Conservation (phyloP, 2,113 vertebrate species). For the Cnemophilus loriae region DNA sequence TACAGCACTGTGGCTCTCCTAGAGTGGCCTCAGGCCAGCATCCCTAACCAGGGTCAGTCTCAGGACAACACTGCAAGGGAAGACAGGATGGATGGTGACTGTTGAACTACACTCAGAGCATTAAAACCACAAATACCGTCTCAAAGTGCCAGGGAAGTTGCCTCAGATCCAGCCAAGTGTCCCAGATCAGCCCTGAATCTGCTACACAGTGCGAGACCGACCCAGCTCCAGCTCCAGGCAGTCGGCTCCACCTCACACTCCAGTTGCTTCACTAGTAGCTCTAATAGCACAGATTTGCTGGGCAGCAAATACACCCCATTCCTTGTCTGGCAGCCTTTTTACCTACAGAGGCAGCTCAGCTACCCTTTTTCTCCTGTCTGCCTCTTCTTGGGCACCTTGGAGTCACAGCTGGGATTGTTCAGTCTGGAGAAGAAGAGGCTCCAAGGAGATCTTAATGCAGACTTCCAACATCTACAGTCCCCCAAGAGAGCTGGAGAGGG, state of each 20-base stretch:
- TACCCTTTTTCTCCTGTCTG: neutral
- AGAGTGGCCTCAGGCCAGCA: neutral
- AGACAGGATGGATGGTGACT: neutral
- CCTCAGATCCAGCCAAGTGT: neutral
- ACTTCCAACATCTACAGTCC: neutral
- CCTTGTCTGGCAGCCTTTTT: neutral
- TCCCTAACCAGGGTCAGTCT: neutral
- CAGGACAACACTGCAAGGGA: neutral
- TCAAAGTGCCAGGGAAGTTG: neutral
- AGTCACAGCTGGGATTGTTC: neutral
- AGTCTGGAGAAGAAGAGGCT: neutral
- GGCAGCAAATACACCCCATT: neutral
- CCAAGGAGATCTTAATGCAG: neutral
- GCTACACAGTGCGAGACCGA: rapidly evolving
- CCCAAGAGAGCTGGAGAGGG: neutral
- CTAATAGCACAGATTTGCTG: neutral
- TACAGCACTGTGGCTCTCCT: neutral
- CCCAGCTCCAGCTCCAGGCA: neutral
- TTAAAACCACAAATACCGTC: neutral
- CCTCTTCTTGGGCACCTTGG: neutral
- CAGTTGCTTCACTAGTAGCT: neutral
- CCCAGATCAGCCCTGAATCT: neutral
- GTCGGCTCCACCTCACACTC: neutral
- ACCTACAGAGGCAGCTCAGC: neutral
- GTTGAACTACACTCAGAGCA: neutral